phyloP scores from a whole-genome alignment of 2,888 invertebrate genomes.

The Polyommatus icarus region DNA sequence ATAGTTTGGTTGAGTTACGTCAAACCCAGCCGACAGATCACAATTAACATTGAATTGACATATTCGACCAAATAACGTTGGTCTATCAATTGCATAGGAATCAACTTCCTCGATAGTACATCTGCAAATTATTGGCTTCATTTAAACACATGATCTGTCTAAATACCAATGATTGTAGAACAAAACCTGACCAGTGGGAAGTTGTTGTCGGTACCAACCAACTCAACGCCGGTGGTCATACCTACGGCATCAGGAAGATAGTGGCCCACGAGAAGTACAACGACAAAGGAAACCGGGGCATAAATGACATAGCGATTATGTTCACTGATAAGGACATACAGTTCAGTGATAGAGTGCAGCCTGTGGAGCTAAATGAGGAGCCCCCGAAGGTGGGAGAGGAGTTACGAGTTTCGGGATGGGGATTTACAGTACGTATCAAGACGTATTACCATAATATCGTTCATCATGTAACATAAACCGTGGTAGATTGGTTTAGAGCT shows the following conservation, averaged over 20 bases:
- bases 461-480: too few relatives aligned
- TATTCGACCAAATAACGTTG: too few relatives aligned
- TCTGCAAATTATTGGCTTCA: too few relatives aligned
- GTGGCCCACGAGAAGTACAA: constrained; percentile 70
- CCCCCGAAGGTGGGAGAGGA: constrained; percentile 75
- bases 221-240: constrained; percentile 63
- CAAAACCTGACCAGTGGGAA: constrained; percentile 28
- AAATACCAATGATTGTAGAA: background rate
- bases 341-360: constrained; percentile 75
- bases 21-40: too few relatives aligned
- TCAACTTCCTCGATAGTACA: too few relatives aligned
- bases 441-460: too few relatives aligned
- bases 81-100: too few relatives aligned
- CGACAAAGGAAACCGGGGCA: constrained; percentile 41
- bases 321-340: constrained; percentile 75
- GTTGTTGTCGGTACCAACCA: constrained; percentile 79
- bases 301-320: constrained; percentile 85
- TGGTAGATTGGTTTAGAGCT: too few relatives aligned
- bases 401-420: constrained; percentile 53
- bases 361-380: constrained; percentile 78
- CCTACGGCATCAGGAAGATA: constrained; percentile 66
- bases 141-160: background rate
- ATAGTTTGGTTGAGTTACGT: too few relatives aligned
- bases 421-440: too few relatives aligned
- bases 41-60: too few relatives aligned